phyloP scores from a whole-genome alignment of 2,113 vertebrate species.

The Paracanthobrama guichenoti region DNA sequence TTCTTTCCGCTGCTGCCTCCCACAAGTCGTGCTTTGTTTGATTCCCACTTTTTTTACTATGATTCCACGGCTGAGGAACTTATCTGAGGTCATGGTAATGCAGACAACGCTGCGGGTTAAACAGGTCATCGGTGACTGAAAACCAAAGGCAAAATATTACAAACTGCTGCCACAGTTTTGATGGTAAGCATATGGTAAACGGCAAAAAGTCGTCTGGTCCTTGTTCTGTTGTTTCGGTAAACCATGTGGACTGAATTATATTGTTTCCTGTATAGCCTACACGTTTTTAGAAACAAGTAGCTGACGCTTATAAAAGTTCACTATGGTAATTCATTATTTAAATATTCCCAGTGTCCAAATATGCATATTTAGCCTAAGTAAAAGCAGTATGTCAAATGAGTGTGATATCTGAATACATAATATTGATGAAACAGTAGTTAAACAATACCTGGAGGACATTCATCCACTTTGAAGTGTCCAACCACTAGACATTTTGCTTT shows the following conservation, averaged over 20 bases:
- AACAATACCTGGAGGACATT: not conserved
- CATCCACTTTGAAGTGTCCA: not conserved
- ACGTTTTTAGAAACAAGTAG: not conserved
- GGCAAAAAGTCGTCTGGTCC: not conserved
- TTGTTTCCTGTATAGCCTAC: not conserved
- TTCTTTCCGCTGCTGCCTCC: conserved; percentile 38
- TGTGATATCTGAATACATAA: not conserved
- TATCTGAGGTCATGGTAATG: not conserved
- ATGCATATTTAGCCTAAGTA: not conserved
- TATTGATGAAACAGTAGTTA: not conserved
- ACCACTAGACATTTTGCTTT: not conserved
- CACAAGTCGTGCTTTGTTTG: conserved; percentile 40
- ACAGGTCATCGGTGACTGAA: not conserved
- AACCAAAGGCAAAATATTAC: not conserved
- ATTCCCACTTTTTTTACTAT: not conserved
- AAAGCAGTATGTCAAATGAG: not conserved
- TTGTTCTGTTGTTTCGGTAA: not conserved
- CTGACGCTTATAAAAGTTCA: not conserved
- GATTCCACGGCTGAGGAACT: conserved; percentile 9
- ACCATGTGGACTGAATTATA: not conserved
- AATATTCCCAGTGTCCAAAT: not conserved
- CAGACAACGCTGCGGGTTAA: not conserved
- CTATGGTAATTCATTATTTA: not conserved
- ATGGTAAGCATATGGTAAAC: not conserved
- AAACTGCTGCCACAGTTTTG: not conserved